Conservation (phyloP, 2,888 invertebrate genomes). For the Apodemia mormo region DNA sequence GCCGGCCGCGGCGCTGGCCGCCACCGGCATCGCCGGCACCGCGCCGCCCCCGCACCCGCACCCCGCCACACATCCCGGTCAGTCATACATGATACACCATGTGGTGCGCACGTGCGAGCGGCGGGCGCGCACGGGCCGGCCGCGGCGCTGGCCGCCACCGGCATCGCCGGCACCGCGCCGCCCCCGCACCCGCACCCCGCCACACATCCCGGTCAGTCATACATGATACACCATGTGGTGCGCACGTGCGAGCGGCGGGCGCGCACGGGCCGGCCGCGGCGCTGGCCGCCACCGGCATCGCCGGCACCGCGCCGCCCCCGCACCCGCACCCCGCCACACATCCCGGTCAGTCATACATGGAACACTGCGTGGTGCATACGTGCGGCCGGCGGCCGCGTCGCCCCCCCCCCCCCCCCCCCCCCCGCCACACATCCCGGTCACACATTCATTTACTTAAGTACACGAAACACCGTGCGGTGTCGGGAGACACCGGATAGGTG, state of each 20-base stretch:
- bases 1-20: constrained; percentile 90
- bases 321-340: constrained; percentile 84
- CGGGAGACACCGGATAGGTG: no score
- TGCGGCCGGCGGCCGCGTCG: no score
- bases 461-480: no score
- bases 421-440: no score
- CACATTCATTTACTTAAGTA: no score
- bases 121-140: constrained; percentile 92
- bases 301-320: constrained; percentile 90
- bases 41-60: constrained; percentile 84
- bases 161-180: constrained; percentile 96
- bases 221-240: no score
- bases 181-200: constrained; percentile 83
- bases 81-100: no score
- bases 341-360: no score
- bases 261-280: constrained; percentile 92
- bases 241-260: constrained; percentile 96
- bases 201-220: no score
- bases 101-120: constrained; percentile 97
- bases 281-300: constrained; percentile 94
- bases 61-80: no score
- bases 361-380: no score
- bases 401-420: no score
- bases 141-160: constrained; percentile 92
- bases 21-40: constrained; percentile 97